Evolutionary conservation across 2,113 vertebrate species (phyloP), one percentile per base, ranked within the genome.

Genomic region (Upupa epops): DNA sequence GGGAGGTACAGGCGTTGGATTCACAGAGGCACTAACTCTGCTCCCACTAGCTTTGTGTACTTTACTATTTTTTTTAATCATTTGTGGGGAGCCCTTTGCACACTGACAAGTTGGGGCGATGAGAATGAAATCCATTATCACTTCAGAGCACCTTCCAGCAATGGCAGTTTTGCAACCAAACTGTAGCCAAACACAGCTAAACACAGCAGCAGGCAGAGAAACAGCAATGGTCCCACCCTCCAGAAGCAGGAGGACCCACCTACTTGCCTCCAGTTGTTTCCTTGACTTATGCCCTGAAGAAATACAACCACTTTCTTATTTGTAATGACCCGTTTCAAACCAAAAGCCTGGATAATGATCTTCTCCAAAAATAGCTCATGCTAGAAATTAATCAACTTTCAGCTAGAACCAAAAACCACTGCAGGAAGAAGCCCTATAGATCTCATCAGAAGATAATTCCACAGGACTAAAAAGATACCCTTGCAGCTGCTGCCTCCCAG

Each of bases 1-100:
- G 66, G 66, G 66, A 66, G 52, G 60, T 0, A 0, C 28, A 32
- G 82, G 54, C 3, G 0, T 2, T 0, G 4, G 54, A 72, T 21
- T 60, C 56, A 88, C 42, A 60, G 51, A 64, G 56, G 61, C 34
- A 65, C 46, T 61, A 70, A 31, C 76, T 77, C 45, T 26, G 6
- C 65, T 73, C 75, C 76, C 36, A 42, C 71, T 26, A 13, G 28
- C 64, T 74, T 36, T 37, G 82, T 61, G 60, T 65, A 58, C n/a
- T 54, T 31, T 9, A 26, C 54, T 79, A 34, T 52, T 46, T 26
- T 74, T 51, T 71, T 21, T 15, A 46, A 71, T 2, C 54, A 24
- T 40, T 32, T 59, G 48, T 36, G 36, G 36, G 52, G 66, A 61
- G 63, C 52, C 86, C 58, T 24, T 13, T 68, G 52, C 68, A 63